These are phyloP conservation scores for Tragelaphus strepsiceros DNA, from an alignment of 2,113 vertebrate species.

Conservation along the genomic window DNA sequence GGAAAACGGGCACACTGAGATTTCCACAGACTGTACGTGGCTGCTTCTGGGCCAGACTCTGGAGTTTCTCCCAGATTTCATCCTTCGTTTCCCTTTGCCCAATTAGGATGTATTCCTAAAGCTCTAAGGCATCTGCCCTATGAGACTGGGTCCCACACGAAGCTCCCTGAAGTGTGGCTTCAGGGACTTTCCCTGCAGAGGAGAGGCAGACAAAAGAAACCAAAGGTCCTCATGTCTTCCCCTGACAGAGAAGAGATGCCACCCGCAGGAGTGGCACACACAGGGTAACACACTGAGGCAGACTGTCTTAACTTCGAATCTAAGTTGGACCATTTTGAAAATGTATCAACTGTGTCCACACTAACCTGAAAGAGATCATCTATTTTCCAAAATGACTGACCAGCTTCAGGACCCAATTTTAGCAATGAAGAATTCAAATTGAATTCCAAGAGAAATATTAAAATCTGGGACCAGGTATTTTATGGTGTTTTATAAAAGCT, in stretches of 20 bases:
- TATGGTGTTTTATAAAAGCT: neutral
- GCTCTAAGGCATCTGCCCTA: neutral
- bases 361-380: neutral
- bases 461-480: neutral
- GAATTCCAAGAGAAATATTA: neutral
- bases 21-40: neutral
- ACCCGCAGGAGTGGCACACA: neutral
- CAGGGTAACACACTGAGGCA: neutral
- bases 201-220: neutral
- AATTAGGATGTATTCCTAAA: neutral
- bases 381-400: neutral
- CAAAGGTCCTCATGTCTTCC: neutral
- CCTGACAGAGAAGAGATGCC: neutral
- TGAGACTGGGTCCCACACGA: neutral
- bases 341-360: neutral
- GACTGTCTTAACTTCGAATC: neutral
- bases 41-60: neutral
- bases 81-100: neutral
- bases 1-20: neutral
- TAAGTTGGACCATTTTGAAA: neutral
- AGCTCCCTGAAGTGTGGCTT: neutral
- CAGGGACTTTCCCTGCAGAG: neutral
- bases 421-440: neutral
- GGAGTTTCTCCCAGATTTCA: neutral
- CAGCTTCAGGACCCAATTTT: neutral